Base-by-base conservation (phyloP, 30 jellyfish, hydroid and myxozoan genomes). In the Aurelia aurita complex sp. Pacific region DNA sequence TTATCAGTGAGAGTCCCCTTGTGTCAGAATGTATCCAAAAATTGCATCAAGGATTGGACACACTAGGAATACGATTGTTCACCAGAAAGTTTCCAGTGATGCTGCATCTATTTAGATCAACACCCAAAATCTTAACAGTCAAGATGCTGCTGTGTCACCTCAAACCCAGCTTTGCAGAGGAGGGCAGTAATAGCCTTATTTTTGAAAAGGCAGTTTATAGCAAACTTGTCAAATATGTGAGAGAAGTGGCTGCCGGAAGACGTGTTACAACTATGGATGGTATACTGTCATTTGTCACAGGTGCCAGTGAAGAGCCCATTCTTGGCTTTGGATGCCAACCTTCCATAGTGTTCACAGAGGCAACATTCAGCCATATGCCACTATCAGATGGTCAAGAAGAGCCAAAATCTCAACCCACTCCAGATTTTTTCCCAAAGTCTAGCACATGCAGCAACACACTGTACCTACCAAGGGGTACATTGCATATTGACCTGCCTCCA, bases 301-400 rank as follows among this genome's bases (percentile, higher is more conserved):
- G 90, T 8, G 76, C 90, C 46, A 67, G 83, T 59, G 83, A 81
- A 67, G 90, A 81, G 83, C 90, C 90, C 46, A 51, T 67, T 67
- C 69, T 81, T 19, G 83, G 90, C 42, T 81, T 81, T 52, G 52
- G 29, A 68, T 33, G 36, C 15, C 90, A 29, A 19, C 90, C 82
- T n/a, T 10, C 68, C 74, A 81, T 67, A 29, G 32, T 38, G 53
- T 68, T 81, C 52, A 61, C 54, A 8, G 75, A 46, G 53, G 72
- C 43, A 10, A 65, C 70, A 8, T 29, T 64, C 65, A 63, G 73
- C 50, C 71, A 46, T 46, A 8, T n/a, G 74, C 62, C 1, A 32
- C 52, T 4, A 17, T 5, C 83, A 46, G 50, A 67, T 33, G 73
- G 42, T 18, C 82, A 55, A 33, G 72, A 19, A 35, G 86, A 76